A percentile compares a stretch with the other conserved stretches of the same genome.
phyloP scores from a whole-genome alignment of 2,113 vertebrate genomes.

The Onychostruthus taczanowskii region DNA sequence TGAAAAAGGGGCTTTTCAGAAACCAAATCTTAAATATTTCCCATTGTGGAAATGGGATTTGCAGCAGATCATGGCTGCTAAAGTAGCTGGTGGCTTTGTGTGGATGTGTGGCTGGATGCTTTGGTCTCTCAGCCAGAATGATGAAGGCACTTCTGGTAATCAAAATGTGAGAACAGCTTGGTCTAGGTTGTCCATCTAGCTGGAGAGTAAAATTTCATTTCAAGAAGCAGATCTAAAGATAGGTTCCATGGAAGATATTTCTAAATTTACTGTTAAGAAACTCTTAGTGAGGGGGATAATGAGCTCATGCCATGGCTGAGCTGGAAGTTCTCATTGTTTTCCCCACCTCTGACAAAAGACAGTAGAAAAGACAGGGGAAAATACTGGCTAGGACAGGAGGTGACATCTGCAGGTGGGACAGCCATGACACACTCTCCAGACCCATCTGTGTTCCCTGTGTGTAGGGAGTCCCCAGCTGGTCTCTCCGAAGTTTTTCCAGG shows the following conservation, averaged over 20 bases:
- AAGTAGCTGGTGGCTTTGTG: background rate
- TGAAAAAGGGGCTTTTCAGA: background rate
- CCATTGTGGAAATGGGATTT: background rate
- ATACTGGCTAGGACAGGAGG: background rate
- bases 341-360: background rate
- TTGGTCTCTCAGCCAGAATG: background rate
- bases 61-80: background rate
- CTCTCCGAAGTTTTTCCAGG: background rate
- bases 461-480: fast-evolving
- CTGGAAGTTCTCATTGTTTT: background rate
- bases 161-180: background rate
- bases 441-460: background rate
- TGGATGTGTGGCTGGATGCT: background rate
- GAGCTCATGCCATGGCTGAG: background rate
- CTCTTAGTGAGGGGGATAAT: background rate
- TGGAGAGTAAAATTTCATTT: background rate
- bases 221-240: background rate
- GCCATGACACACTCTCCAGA: background rate
- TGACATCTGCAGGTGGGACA: background rate
- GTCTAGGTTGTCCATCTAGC: background rate
- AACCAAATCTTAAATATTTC: background rate
- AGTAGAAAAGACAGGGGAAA: background rate
- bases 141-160: background rate
- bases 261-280: background rate
- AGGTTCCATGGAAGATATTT: background rate